Evolutionary conservation across 2,888 invertebrate species (phyloP), one percentile per base, ranked within the genome.

Genomic region (Cephus sareptanus): DNA sequence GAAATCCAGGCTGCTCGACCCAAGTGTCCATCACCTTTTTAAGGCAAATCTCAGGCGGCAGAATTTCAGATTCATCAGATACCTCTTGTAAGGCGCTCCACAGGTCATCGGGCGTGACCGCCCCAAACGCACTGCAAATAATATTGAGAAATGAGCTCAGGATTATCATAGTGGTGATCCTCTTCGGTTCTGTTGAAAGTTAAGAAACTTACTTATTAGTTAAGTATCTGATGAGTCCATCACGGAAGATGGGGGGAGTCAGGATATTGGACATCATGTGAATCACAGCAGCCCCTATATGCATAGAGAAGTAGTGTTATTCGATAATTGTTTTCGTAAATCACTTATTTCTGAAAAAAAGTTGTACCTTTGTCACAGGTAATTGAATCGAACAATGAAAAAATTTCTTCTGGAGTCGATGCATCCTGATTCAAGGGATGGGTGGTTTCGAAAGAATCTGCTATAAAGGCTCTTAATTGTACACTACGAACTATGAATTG

Each of bases 1-100:
- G 96, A 85, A 93, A 95, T 0, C 95, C 95, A 12, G 93, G 91
- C 84, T 95, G 93, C 74, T 93, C 92, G 23, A 95, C 94, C 95
- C 95, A 96, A 6, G 94, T 83, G 0, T 92, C 81, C 80, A 92
- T 91, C 79, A 93, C 80, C 1, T 40, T 0, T 1, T 12, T 92
- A 3, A 91, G 86, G 0, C 89, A 35, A 77, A 92, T 92, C 56
- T 92, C 92, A n/a, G 88, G 86, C 1, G 84, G 12, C 56, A 78
- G 73, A 30, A 75, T 0, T 78, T 34, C 0, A 1, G 70, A 76
- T 74, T 77, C 75, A 23, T 83, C 75, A 40, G 81, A 31, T 0
- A 74, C 77, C 11, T 68, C 74, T 79, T 85, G 83, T 73, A 85
- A 75, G 3, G 79, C 6, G 0, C 31, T 0, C 11, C 94, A 94